Conservation (phyloP, 2,888 invertebrate species). For the Stenichneumon culpator region DNA sequence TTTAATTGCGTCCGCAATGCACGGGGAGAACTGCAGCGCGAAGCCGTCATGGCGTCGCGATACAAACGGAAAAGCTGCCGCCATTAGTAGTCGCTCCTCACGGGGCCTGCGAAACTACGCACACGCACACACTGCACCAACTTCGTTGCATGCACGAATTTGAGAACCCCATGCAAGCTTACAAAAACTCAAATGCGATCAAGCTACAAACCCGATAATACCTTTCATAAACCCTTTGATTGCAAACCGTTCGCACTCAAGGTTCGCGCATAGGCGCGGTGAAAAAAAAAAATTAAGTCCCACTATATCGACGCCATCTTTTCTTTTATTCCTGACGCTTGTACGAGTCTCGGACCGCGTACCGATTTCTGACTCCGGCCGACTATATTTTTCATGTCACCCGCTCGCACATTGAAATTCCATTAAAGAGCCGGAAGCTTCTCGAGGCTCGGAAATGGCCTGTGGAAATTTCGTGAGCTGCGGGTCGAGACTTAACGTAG, state of each 20-base stretch:
- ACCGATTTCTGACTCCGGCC: background rate
- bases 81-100: constrained; percentile 8
- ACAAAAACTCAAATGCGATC: background rate
- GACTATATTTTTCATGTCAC: constrained; percentile 10
- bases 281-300: constrained; percentile 23
- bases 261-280: background rate
- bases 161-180: constrained; percentile 39
- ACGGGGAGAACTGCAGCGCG: constrained; percentile 1
- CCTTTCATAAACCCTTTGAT: constrained; percentile 9
- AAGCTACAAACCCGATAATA: constrained; percentile 4
- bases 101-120: constrained; percentile 18
- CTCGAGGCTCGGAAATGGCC: background rate
- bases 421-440: constrained; percentile 8
- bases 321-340: background rate
- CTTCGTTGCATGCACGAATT: background rate
- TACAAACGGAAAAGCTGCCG: constrained; percentile 13
- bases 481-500: background rate
- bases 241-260: background rate
- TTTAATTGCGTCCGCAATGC: background rate
- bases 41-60: constrained; percentile 6
- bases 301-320: constrained; percentile 25
- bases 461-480: background rate
- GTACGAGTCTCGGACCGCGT: constrained; percentile 12
- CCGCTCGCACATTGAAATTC: constrained; percentile 9
- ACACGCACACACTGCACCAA: background rate